Percentiles rank a stretch among this genome's conserved stretches.
Conservation (phyloP, 2,888 invertebrate species). For the Drosophila mimetica region DNA sequence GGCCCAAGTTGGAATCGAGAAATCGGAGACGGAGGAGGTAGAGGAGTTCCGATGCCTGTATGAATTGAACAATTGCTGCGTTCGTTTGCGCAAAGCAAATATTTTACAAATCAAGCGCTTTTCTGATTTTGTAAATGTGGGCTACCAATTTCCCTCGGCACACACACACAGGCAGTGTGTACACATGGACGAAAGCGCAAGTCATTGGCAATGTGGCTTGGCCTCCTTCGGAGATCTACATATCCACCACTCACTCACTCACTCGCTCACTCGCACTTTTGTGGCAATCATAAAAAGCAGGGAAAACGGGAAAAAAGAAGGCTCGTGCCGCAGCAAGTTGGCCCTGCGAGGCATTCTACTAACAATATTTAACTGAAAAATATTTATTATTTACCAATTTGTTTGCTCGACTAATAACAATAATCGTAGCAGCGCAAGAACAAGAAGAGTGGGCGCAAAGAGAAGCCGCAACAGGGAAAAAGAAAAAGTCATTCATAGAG, state of each 20-base stretch:
- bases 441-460: slow-evolving; percentile 23
- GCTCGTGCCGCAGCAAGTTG: slow-evolving; percentile 43
- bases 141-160: slow-evolving; percentile 77
- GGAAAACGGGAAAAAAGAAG: slow-evolving; percentile 44
- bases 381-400: slow-evolving; percentile 83
- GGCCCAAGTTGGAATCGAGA: slow-evolving; percentile 22
- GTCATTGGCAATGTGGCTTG: slow-evolving; percentile 74
- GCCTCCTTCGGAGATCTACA: slow-evolving; percentile 71
- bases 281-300: slow-evolving; percentile 11
- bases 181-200: slow-evolving; percentile 75
- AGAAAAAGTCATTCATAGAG: slow-evolving; percentile 50
- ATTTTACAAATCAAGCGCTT: slow-evolving; percentile 80
- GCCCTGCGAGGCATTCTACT: slow-evolving; percentile 69
- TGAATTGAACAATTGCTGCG: slow-evolving; percentile 78
- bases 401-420: slow-evolving; percentile 82
- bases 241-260: slow-evolving; percentile 31
- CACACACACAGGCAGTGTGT: slow-evolving; percentile 55
- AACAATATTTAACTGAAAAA: slow-evolving; percentile 82
- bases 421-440: slow-evolving; percentile 74
- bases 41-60: slow-evolving; percentile 44
- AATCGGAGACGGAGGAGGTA: slow-evolving; percentile 2
- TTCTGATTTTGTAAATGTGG: slow-evolving; percentile 80
- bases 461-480: slow-evolving; percentile 13
- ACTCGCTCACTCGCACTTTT: neutral
- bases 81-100: slow-evolving; percentile 79